Conservation (phyloP, 1,140 invertebrate species). For the Camponotus pennsylvanicus region DNA sequence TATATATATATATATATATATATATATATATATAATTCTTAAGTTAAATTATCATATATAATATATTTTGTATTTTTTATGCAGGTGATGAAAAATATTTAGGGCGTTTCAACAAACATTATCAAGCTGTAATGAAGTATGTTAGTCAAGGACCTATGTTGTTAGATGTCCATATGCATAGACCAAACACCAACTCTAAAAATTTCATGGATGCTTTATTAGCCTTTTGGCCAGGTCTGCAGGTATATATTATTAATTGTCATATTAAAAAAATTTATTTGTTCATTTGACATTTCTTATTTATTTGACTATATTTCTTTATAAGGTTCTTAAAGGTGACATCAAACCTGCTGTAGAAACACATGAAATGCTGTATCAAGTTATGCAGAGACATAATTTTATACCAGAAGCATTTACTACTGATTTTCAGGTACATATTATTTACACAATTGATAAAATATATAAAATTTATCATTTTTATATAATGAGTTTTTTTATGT, state of each 20-base stretch:
- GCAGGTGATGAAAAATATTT: slow-evolving; percentile 95
- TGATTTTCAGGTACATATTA: slow-evolving; percentile 92
- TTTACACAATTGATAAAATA: background rate
- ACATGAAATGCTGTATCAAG: slow-evolving; percentile 98
- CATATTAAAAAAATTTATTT: slow-evolving; percentile 19
- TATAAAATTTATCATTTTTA: background rate
- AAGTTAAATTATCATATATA: background rate
- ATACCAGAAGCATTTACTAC: slow-evolving; percentile 99
- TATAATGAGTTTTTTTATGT: background rate
- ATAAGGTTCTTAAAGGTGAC: slow-evolving; percentile 94
- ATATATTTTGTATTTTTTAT: slow-evolving; percentile 70
- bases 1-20: background rate
- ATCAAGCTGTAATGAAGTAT: slow-evolving; percentile 99
- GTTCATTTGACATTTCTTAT: slow-evolving; percentile 47
- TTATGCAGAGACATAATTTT: slow-evolving; percentile 98
- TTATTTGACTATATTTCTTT: slow-evolving; percentile 50
- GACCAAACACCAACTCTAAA: slow-evolving; percentile 97
- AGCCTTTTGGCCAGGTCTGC: slow-evolving; percentile 99
- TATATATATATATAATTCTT: background rate
- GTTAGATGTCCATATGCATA: slow-evolving; percentile 99
- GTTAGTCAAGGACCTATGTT: slow-evolving; percentile 97
- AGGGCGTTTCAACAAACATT: slow-evolving; percentile 97
- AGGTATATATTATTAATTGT: slow-evolving; percentile 87
- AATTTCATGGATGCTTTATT: slow-evolving; percentile 99
- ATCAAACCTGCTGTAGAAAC: slow-evolving; percentile 98